Evolutionary conservation across 2,113 vertebrate species (phyloP).

Genomic region (Arvicanthis niloticus): DNA sequence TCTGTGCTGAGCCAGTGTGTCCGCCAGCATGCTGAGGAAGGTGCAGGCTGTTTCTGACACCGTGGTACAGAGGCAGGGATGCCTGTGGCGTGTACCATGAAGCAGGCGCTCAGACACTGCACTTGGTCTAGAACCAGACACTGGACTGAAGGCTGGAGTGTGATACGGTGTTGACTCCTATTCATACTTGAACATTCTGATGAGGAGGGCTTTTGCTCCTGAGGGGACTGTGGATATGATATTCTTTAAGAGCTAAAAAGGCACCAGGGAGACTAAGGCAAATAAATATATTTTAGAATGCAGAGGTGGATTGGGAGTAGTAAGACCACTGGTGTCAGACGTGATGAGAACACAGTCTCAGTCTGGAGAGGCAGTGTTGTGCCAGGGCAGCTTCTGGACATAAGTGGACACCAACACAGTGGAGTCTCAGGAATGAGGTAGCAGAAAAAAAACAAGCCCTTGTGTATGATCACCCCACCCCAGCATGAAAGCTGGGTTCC

Average conservation of each 20-base stretch:
- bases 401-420: not conserved
- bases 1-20: not conserved
- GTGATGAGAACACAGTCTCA: not conserved
- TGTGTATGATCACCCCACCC: not conserved
- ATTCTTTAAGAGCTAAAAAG: not conserved
- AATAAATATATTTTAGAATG: not conserved
- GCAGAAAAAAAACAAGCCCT: not conserved
- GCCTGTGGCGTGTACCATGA: not conserved
- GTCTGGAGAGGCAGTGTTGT: not conserved
- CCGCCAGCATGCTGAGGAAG: no score
- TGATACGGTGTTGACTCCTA: not conserved
- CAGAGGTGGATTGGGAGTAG: not conserved
- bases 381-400: not conserved
- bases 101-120: not conserved
- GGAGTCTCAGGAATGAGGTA: not conserved
- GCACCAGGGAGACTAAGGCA: not conserved
- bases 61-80: not conserved
- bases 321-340: not conserved
- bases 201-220: not conserved
- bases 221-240: not conserved
- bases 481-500: not conserved
- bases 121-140: not conserved
- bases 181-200: not conserved
- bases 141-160: not conserved
- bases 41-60: not conserved